Evolutionary conservation across 2,888 invertebrate species (phyloP), one percentile per base, ranked within the genome.

Genomic region (Conistra vaccinii): DNA sequence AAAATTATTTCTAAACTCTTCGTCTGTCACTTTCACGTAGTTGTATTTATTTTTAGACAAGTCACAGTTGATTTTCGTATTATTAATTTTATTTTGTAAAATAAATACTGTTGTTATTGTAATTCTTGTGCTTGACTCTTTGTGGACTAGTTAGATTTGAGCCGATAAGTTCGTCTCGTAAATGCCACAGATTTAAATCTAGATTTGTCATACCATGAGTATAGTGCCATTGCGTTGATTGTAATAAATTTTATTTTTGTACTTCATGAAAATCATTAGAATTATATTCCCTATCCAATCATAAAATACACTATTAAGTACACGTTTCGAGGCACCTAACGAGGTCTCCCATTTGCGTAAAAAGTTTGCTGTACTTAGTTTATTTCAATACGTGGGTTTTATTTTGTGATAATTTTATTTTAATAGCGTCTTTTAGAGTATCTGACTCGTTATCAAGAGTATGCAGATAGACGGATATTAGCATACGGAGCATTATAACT

Each of bases 211-310:
- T 84, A 82, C 73, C 80, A 87, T 73, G 82, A 80, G 78, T 74
- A 81, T 83, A 72, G 85, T 86, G 93, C 92, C 92, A 93, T 92
- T 89, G 80, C 84, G 86, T 92, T 90, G 84, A 90, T 88, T 89
- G 73, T 83, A 82, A 83, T 87, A 89, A 90, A 90, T 85, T 89
- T 89, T 92, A 92, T 90, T 92, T 92, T 92, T 90, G 69, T 90
- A 90, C 82, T 77, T 80, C 80, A 78, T 88, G 29, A 85, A 58
- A 84, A 88, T 85, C 84, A 85, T 85, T 89, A 89, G 86, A 80
- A 74, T 71, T 89, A 88, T 90, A 88, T 91, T 88, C 87, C 85
- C 77, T 81, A 39, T 83, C 42, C 80, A 69, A 79, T 70, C 73
- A 85, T 77, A 45, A 65, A 75, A 48, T 73, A 71, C 69, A 78